Percentiles rank a stretch among this genome's conserved stretches.
These are phyloP conservation scores for Allygus modestus DNA, from an alignment of 2,888 invertebrate genomes.

Conservation along the genomic window DNA sequence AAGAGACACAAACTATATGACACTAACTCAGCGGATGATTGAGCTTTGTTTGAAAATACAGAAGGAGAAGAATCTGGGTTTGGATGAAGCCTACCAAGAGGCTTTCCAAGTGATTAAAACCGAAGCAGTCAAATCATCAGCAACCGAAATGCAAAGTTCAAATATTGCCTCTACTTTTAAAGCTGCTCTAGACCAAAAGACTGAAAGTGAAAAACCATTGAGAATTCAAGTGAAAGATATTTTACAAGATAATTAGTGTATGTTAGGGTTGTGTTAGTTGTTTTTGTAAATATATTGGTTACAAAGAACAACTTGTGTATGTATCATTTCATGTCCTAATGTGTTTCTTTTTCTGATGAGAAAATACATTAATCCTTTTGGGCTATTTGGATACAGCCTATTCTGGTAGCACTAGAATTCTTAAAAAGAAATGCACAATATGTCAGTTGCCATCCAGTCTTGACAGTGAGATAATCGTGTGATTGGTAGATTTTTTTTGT, in stretches of 20 bases:
- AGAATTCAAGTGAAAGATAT: slow-evolving; percentile 56
- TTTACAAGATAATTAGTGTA: slow-evolving; percentile 43
- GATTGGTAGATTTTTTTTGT: too few relatives aligned
- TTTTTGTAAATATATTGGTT: slow-evolving; percentile 38
- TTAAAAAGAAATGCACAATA: too few relatives aligned
- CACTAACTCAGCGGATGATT: slow-evolving; percentile 69
- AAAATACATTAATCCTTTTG: too few relatives aligned
- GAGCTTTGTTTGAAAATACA: slow-evolving; percentile 57
- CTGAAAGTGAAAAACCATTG: background rate
- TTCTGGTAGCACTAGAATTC: too few relatives aligned
- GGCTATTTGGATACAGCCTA: too few relatives aligned
- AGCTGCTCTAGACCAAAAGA: slow-evolving; percentile 36
- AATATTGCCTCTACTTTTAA: slow-evolving; percentile 45
- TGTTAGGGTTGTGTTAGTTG: slow-evolving; percentile 7
- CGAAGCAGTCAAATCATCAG: background rate
- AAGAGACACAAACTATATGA: slow-evolving; percentile 76
- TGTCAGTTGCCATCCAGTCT: too few relatives aligned
- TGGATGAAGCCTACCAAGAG: slow-evolving; percentile 63
- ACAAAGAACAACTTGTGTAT: too few relatives aligned
- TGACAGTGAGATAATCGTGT: too few relatives aligned
- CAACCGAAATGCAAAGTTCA: background rate
- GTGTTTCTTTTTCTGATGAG: too few relatives aligned
- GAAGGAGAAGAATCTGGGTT: slow-evolving; percentile 58
- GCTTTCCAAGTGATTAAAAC: slow-evolving; percentile 63
- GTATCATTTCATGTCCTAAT: too few relatives aligned